phyloP scores from a whole-genome alignment of 2,113 vertebrate genomes.

The Bos javanicus region DNA sequence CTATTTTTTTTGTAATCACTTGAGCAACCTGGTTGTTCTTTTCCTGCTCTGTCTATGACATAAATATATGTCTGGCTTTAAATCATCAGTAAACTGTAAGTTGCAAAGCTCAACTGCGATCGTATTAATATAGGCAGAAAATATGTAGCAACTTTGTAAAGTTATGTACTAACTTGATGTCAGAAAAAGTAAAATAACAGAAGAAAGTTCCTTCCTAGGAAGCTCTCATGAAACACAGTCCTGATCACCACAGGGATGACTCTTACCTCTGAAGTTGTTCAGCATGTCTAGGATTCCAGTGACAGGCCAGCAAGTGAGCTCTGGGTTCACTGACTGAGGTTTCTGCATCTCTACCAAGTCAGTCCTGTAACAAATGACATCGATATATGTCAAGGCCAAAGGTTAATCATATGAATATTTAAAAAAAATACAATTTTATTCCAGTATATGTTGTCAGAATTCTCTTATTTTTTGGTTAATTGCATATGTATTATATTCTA shows the following conservation, averaged over 20 bases:
- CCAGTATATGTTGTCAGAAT: neutral
- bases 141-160: neutral
- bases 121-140: neutral
- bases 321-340: neutral
- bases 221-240: neutral
- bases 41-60: neutral
- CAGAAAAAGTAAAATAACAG: neutral
- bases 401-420: neutral
- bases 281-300: neutral
- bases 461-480: neutral
- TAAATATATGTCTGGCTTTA: neutral
- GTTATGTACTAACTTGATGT: neutral
- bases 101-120: neutral
- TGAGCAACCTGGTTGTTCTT: neutral
- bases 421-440: fast-evolving
- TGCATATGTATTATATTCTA: neutral
- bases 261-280: neutral
- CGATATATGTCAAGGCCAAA: neutral
- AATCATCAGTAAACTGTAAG: neutral
- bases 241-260: neutral
- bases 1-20: neutral
- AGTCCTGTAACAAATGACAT: neutral
- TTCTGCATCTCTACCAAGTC: neutral
- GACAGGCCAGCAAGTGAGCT: neutral
- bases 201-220: neutral